These are phyloP conservation scores for Sprattus sprattus DNA, from an alignment of 2,113 vertebrate species.

Conservation along the genomic window DNA sequence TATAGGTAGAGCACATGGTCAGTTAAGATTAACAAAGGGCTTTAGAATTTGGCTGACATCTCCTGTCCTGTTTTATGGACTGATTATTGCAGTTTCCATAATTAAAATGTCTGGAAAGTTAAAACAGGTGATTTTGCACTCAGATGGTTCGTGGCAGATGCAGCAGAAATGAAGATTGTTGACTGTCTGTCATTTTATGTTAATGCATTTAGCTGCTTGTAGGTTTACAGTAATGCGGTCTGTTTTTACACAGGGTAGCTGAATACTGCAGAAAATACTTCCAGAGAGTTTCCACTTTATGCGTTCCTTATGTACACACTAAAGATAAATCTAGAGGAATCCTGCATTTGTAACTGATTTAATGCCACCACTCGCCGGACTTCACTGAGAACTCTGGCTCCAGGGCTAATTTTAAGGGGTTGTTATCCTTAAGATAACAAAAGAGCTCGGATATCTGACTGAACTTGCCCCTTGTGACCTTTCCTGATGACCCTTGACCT, in stretches of 20 bases:
- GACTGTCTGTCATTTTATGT: neutral
- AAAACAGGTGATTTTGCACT: no score
- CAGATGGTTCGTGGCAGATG: neutral
- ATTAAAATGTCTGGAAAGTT: neutral
- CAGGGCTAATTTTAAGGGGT: conserved; percentile 8
- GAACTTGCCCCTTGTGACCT: neutral
- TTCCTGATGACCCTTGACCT: neutral
- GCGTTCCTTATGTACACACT: neutral
- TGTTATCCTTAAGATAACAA: conserved; percentile 1
- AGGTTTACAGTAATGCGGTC: neutral
- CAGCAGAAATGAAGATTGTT: neutral
- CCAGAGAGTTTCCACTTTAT: neutral
- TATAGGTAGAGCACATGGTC: neutral
- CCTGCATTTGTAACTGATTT: neutral
- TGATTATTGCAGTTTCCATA: neutral
- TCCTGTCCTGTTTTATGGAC: neutral
- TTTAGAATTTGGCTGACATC: neutral
- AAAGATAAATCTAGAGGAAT: neutral
- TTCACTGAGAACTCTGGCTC: neutral
- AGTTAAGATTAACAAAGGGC: neutral
- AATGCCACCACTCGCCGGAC: neutral
- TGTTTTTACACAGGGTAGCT: neutral
- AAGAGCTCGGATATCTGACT: conserved; percentile 4
- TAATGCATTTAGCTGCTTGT: neutral
- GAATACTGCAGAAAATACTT: neutral